Percentiles rank a stretch among this genome's conserved stretches.
phyloP scores from a whole-genome alignment of 2,113 vertebrate species.

The Hydrochoerus hydrochaeris region DNA sequence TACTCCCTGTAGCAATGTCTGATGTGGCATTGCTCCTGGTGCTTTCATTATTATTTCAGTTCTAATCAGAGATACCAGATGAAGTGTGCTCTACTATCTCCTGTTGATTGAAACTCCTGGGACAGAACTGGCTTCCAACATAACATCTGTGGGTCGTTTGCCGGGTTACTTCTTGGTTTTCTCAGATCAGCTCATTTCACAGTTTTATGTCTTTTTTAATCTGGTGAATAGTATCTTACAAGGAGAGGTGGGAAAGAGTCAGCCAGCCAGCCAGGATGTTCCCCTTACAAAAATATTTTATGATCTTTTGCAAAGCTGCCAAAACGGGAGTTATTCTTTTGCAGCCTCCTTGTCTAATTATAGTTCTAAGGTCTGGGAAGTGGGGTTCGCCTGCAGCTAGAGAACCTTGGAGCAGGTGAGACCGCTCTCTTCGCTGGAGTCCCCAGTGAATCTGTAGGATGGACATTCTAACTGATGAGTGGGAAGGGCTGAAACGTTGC shows the following conservation, averaged over 20 bases:
- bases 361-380: background rate
- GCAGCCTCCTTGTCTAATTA: background rate
- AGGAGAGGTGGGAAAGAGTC: background rate
- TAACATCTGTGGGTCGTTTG: background rate
- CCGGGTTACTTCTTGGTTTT: background rate
- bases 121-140: background rate
- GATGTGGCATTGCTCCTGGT: background rate
- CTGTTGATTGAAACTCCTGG: background rate
- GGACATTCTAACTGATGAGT: background rate
- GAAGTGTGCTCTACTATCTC: background rate
- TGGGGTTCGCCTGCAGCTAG: background rate
- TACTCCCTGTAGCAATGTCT: background rate
- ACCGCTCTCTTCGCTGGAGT: background rate
- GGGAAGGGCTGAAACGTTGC: background rate
- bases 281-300: slow-evolving; percentile 8
- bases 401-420: background rate
- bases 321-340: slow-evolving; percentile 28
- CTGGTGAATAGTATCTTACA: background rate
- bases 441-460: background rate
- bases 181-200: background rate
- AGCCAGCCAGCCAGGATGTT: slow-evolving; percentile 33
- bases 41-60: background rate
- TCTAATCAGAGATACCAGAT: background rate
- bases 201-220: slow-evolving; percentile 1
- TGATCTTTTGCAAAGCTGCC: slow-evolving; percentile 29